A percentile compares a stretch with the other conserved stretches of the same genome.
Conservation (phyloP, 2,113 vertebrate genomes). For the Cryptomyrus ogoouensis region DNA sequence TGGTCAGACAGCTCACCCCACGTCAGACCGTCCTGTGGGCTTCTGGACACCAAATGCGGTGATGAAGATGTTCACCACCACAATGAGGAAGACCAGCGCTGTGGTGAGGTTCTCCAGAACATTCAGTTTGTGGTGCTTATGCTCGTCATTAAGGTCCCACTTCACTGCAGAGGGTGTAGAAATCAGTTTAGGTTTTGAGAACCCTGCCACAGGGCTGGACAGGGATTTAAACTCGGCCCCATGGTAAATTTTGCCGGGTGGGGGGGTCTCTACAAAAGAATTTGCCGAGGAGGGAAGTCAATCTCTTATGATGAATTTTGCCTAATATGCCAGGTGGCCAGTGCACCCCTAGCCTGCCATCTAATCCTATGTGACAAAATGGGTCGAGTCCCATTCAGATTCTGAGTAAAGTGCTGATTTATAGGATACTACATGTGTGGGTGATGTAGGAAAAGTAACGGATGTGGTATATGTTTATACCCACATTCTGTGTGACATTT, state of each 20-base stretch:
- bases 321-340: neutral
- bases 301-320: neutral
- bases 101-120: conserved; percentile 78
- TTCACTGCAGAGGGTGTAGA: conserved; percentile 63
- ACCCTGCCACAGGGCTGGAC: neutral
- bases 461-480: neutral
- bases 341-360: neutral
- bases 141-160: conserved; percentile 77
- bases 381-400: neutral
- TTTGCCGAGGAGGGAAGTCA: neutral
- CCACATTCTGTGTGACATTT: neutral
- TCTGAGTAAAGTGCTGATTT: neutral
- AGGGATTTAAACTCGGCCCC: neutral
- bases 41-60: conserved; percentile 75
- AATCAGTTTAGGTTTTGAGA: neutral
- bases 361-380: neutral
- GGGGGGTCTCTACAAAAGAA: neutral
- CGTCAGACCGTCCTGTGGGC: neutral
- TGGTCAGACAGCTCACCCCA: neutral
- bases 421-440: neutral
- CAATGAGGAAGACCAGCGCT: conserved; percentile 79
- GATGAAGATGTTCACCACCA: conserved; percentile 87
- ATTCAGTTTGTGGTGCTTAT: conserved; percentile 73
- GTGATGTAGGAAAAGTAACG: neutral
- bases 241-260: neutral